These are phyloP conservation scores for Holothuria glaberrima DNA, from an alignment of 35 echinoderm and acorn worm species.

Conservation along the genomic window DNA sequence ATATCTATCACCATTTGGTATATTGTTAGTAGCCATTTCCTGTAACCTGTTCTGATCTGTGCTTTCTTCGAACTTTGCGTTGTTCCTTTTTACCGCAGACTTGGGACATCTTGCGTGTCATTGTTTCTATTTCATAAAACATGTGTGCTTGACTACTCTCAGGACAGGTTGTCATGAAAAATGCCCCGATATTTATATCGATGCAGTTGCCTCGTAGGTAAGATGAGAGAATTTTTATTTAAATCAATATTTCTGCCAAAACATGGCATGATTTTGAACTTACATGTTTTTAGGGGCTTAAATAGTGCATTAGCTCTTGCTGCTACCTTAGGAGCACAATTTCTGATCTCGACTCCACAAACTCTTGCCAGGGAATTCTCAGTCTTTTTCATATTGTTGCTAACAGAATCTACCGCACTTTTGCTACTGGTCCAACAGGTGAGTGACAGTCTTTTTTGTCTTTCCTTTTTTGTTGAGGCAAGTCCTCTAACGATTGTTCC, in stretches of 20 bases:
- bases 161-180: constrained; percentile 7
- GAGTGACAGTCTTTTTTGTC: constrained; percentile 23
- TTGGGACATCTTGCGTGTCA: no score
- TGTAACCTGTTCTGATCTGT: no score
- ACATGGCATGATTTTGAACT: constrained; percentile 30
- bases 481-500: constrained; percentile 12
- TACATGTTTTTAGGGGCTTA: not conserved
- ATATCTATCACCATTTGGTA: constrained; percentile 2
- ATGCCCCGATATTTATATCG: constrained; percentile 6
- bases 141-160: constrained; percentile 9
- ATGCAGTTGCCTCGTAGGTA: constrained; percentile 21
- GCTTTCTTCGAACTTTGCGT: no score
- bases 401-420: constrained; percentile 9
- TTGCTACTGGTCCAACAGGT: not conserved
- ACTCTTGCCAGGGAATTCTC: constrained; percentile 13
- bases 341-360: not conserved
- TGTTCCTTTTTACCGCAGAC: no score
- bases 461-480: not conserved
- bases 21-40: not conserved
- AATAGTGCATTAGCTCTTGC: constrained; percentile 26
- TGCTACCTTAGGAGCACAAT: not conserved
- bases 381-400: not conserved
- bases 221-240: constrained; percentile 31
- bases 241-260: constrained; percentile 28
- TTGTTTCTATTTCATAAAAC: not conserved